A percentile compares a stretch with the other conserved stretches of the same genome.
Evolutionary conservation across 2,888 invertebrate genomes (phyloP).

Genomic region (Troides oblongomaculatus): DNA sequence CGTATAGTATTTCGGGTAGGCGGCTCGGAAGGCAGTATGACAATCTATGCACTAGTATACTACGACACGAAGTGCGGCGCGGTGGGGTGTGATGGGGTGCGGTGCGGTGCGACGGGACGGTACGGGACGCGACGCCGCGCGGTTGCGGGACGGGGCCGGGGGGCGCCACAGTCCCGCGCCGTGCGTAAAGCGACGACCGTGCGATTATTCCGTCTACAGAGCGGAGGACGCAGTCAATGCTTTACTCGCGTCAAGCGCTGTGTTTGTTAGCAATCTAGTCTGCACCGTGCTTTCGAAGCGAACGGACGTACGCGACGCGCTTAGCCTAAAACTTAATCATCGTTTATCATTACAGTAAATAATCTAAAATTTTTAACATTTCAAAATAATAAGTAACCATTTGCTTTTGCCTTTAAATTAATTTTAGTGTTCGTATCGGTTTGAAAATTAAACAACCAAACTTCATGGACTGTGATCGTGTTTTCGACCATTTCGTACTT

Average conservation of each 20-base stretch:
- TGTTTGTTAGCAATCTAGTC: slow-evolving; percentile 1
- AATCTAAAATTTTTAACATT: slow-evolving; percentile 47
- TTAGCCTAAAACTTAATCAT: slow-evolving; percentile 41
- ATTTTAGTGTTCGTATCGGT: slow-evolving; percentile 38
- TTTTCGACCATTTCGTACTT: slow-evolving; percentile 63
- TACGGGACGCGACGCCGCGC: too few species aligned
- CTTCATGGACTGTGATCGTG: slow-evolving; percentile 69
- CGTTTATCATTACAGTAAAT: slow-evolving; percentile 45
- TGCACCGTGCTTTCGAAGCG: slow-evolving; percentile 61
- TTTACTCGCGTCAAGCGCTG: slow-evolving; percentile 1
- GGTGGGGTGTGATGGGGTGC: background rate
- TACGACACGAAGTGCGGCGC: slow-evolving; percentile 35
- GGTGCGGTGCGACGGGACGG: too few species aligned
- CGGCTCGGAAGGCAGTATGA: slow-evolving; percentile 35
- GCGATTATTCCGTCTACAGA: slow-evolving; percentile 74
- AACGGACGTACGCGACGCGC: slow-evolving; percentile 55
- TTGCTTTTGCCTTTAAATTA: slow-evolving; percentile 9
- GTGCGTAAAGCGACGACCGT: slow-evolving; percentile 47
- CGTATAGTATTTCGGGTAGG: slow-evolving; percentile 34
- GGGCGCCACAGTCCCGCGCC: slow-evolving; percentile 44
- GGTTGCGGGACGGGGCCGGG: slow-evolving; percentile 29
- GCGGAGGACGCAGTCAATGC: slow-evolving; percentile 44
- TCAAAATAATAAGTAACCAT: slow-evolving; percentile 45
- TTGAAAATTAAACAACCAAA: slow-evolving; percentile 41
- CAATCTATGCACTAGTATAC: slow-evolving; percentile 32